Evolutionary conservation across 2,888 invertebrate species (phyloP), one percentile per base, ranked within the genome.

Genomic region (Nycteola revayana): DNA sequence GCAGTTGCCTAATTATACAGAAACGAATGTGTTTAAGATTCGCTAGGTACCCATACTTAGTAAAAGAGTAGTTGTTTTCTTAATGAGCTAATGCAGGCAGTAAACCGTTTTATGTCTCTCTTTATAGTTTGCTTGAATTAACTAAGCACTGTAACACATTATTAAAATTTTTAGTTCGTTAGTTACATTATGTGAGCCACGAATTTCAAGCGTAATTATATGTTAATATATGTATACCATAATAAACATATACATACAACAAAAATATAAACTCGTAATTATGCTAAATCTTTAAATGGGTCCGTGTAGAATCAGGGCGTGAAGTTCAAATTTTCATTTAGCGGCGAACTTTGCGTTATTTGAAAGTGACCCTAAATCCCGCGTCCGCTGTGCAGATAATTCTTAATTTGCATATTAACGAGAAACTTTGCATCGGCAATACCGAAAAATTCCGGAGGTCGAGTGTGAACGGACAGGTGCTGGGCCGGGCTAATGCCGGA

Each of bases 351-450:
- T 65, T 55, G 62, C 67, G 66, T 70, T 68, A 69, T 75, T 69
- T 66, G 65, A 75, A 79, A 75, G 75, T 76, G 70, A 70, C 73
- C 77, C 75, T 74, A 72, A 79, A 74, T 72, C 73, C 69, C 53
- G 62, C 63, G 72, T 77, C 77, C 76, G 69, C 72, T 60, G 67
- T 63, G 62, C 75, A 83, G 84, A 81, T 82, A 77, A 78, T 78
- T 82, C 79, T 82, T 79, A 75, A 86, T 86, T 86, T 86, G 75
- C 86, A 86, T 86, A 84, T 83, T 86, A 86, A 86, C 83, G 83
- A 86, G 86, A 80, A 84, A 84, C 76, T 85, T 84, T 81, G 84
- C 80, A 81, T 80, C 70, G 71, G 66, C 72, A 67, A 76, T 75
- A 75, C 69, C 74, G 75, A 86, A 87, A 87, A 86, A 85, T 75